Evolutionary conservation across 2,113 vertebrate species (phyloP).

Genomic region (Tenebrosternarchus preto): DNA sequence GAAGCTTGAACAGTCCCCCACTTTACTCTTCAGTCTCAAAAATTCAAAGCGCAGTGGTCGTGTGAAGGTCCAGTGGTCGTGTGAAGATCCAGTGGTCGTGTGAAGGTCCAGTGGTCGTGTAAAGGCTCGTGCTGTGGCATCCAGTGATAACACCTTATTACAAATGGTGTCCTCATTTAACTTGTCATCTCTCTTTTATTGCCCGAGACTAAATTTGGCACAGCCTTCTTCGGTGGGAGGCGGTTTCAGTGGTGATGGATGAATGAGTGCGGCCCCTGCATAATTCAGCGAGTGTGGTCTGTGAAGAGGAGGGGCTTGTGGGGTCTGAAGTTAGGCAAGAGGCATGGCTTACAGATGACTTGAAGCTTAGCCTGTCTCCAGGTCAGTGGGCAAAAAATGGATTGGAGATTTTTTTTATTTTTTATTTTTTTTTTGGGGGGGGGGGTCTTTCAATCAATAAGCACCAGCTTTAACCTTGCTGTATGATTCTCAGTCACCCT

Average conservation of each 20-base stretch:
- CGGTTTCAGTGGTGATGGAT: constrained; percentile 11
- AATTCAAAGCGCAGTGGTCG: background rate
- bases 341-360: background rate
- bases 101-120: background rate
- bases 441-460: constrained; percentile 4
- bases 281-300: constrained; percentile 32
- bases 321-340: background rate
- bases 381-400: constrained; percentile 45
- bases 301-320: background rate
- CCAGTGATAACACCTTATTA: background rate
- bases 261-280: constrained; percentile 22
- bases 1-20: background rate
- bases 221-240: background rate
- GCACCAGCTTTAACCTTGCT: background rate
- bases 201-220: background rate
- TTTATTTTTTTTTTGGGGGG: too few relatives aligned
- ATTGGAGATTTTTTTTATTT: too few relatives aligned
- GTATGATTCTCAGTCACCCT: background rate
- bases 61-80: background rate
- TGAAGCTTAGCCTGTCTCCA: constrained; percentile 10
- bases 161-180: background rate
- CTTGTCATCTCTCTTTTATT: background rate
- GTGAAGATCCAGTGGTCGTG: too few relatives aligned
- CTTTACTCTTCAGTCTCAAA: background rate
- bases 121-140: background rate